Percentiles rank a stretch among this genome's conserved stretches.
phyloP scores from a whole-genome alignment of 1,140 invertebrate genomes.

The Gryon sp. region DNA sequence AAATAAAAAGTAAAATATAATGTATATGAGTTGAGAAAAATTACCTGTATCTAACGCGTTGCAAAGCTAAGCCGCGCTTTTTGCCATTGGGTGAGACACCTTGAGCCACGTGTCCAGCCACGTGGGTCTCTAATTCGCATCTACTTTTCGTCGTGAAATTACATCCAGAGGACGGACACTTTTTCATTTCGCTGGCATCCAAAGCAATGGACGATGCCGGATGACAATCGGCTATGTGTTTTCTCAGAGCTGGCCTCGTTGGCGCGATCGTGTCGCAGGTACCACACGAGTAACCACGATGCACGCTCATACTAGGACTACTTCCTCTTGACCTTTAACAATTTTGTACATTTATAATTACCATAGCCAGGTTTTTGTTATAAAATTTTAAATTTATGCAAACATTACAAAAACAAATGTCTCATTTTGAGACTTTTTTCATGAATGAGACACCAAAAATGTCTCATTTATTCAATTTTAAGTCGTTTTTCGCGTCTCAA shows the following conservation, averaged over 20 bases:
- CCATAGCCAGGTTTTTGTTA: too few species aligned
- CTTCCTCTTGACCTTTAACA: conserved; percentile 73
- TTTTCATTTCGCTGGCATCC: conserved; percentile 68
- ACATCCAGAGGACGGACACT: conserved; percentile 75
- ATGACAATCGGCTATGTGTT: conserved; percentile 74
- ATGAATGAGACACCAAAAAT: too few species aligned
- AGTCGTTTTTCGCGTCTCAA: too few species aligned
- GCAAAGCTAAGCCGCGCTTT: conserved; percentile 75
- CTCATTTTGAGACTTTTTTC: too few species aligned
- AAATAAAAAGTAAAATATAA: too few species aligned
- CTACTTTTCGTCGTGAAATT: conserved; percentile 74
- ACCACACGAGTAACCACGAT: conserved; percentile 74
- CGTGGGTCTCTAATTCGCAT: conserved; percentile 76
- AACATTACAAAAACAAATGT: too few species aligned
- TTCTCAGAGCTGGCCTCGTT: conserved; percentile 74
- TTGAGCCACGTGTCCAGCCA: conserved; percentile 75
- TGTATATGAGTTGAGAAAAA: neutral
- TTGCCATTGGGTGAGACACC: conserved; percentile 75
- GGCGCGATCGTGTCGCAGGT: conserved; percentile 72
- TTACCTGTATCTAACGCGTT: conserved; percentile 80
- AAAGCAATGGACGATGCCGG: conserved; percentile 63
- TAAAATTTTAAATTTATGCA: too few species aligned
- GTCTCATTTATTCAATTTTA: too few species aligned
- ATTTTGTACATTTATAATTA: too few species aligned
- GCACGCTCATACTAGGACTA: conserved; percentile 69